Percentiles rank a stretch among this genome's conserved stretches.
These are phyloP conservation scores for Stenichneumon culpator DNA, from an alignment of 2,888 invertebrate genomes.

Conservation along the genomic window DNA sequence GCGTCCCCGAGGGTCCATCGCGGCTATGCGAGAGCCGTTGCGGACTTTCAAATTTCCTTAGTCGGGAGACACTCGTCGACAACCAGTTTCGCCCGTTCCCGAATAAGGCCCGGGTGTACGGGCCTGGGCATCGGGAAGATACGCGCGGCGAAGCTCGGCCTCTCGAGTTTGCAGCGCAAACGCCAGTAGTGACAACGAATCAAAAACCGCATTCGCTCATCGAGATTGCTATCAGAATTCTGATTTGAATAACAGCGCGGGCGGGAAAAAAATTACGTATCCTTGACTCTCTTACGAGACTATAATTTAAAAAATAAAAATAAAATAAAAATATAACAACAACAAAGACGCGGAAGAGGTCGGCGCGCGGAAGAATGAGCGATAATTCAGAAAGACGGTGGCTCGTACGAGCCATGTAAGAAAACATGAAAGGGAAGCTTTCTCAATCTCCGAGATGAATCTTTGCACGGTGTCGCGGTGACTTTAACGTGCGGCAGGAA, in stretches of 20 bases:
- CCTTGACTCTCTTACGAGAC: constrained; percentile 34
- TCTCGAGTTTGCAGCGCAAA: background rate
- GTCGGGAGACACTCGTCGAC: constrained; percentile 61
- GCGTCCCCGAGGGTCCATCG: constrained; percentile 62
- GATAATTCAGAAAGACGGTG: constrained; percentile 11
- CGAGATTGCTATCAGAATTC: background rate
- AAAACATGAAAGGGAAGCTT: background rate
- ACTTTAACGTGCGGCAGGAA: constrained; percentile 37
- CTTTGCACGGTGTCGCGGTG: constrained; percentile 32
- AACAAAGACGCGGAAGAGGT: constrained; percentile 23
- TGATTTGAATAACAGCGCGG: constrained; percentile 32
- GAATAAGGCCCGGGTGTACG: constrained; percentile 64
- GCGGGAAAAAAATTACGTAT: constrained; percentile 31
- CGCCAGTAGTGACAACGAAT: constrained; percentile 36
- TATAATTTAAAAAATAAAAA: constrained; percentile 7
- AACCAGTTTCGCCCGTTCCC: constrained; percentile 69
- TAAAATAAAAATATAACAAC: constrained; percentile 3
- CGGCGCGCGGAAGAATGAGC: constrained; percentile 3
- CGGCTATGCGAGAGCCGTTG: background rate
- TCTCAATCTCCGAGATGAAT: constrained; percentile 48
- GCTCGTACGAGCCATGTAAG: background rate
- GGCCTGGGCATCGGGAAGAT: constrained; percentile 48
- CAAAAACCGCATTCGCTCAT: constrained; percentile 30
- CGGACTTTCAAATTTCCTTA: constrained; percentile 74
- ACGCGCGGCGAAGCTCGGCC: constrained; percentile 21